Evolutionary conservation across 2,113 vertebrate species (phyloP).

Genomic region (Clarias macrocephalus): DNA sequence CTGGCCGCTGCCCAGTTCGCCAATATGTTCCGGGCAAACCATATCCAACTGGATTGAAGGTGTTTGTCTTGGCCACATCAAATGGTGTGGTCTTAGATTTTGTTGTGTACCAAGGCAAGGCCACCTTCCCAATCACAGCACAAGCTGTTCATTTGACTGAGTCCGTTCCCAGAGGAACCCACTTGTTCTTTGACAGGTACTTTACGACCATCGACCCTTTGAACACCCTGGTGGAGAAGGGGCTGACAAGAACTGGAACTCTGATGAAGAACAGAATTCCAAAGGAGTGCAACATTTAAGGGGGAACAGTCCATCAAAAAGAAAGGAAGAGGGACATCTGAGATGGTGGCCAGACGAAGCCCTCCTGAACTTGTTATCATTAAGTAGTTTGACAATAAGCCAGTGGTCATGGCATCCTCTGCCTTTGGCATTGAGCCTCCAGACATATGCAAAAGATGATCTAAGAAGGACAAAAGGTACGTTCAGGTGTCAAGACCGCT

Average conservation of each 20-base stretch:
- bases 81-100: conserved; percentile 14
- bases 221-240: conserved; percentile 7
- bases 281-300: conserved; percentile 15
- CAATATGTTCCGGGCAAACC: too few species aligned
- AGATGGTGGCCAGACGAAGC: conserved; percentile 10
- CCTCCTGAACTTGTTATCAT: conserved; percentile 18
- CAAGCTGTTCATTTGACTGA: conserved; percentile 20
- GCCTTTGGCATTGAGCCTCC: conserved; percentile 31
- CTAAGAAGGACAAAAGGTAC: background rate
- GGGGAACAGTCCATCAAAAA: conserved; percentile 11
- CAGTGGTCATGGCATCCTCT: conserved; percentile 28
- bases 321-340: conserved; percentile 15
- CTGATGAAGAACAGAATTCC: conserved; percentile 25
- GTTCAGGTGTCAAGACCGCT: background rate
- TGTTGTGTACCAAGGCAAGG: conserved; percentile 18
- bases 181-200: too few species aligned
- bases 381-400: too few species aligned
- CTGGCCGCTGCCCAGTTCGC: too few species aligned
- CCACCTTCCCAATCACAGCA: conserved; percentile 5
- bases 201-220: conserved; percentile 15
- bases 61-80: background rate
- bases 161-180: conserved; percentile 6
- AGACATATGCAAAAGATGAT: conserved; percentile 9
- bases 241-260: conserved; percentile 5
- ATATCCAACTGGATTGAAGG: too few species aligned